Conservation (phyloP, 2,113 vertebrate species). For the Stercorarius parasiticus region DNA sequence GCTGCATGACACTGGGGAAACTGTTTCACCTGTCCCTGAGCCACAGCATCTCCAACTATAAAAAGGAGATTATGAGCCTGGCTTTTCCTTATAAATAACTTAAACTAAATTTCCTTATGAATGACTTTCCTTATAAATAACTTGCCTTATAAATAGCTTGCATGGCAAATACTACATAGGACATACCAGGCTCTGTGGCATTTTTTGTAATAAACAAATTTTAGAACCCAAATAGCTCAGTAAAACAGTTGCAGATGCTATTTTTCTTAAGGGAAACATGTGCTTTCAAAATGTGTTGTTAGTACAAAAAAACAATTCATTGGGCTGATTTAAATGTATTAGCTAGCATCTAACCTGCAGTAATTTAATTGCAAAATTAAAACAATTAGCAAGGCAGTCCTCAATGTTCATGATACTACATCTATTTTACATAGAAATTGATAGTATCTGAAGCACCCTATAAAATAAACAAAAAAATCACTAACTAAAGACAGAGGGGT, state of each 20-base stretch:
- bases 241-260: conserved; percentile 53
- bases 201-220: conserved; percentile 47
- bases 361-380: conserved; percentile 25
- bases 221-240: conserved; percentile 45
- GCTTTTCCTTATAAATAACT: conserved; percentile 18
- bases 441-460: neutral
- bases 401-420: neutral
- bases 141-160: conserved; percentile 41
- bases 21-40: neutral
- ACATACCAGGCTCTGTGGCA: conserved; percentile 6
- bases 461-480: neutral
- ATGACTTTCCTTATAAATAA: conserved; percentile 45
- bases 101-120: conserved; percentile 18
- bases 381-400: neutral
- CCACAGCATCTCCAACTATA: neutral
- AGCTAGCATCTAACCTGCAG: conserved; percentile 19
- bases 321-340: conserved; percentile 40
- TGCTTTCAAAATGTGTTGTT: conserved; percentile 43
- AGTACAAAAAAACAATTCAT: neutral
- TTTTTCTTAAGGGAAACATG: conserved; percentile 48
- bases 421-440: neutral
- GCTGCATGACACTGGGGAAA: neutral
- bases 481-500: neutral
- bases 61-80: neutral
- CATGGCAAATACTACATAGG: conserved; percentile 13